Percentiles rank a stretch among this genome's conserved stretches.
These are phyloP conservation scores for Cydia strobilella DNA, from an alignment of 1,140 invertebrate species.

Conservation along the genomic window DNA sequence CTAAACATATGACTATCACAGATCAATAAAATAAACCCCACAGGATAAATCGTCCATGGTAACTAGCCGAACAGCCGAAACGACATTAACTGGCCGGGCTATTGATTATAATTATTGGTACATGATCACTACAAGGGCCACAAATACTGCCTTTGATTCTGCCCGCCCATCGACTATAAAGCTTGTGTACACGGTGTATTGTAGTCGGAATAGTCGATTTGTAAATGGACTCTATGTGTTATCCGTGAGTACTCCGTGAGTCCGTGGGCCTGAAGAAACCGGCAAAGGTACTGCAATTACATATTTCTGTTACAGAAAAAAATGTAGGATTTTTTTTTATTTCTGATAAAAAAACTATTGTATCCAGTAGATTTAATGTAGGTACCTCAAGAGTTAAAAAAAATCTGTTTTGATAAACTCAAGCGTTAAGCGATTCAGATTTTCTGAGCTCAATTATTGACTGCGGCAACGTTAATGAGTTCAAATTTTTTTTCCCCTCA, in stretches of 20 bases:
- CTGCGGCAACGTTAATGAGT: too few relatives aligned
- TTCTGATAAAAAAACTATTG: too few relatives aligned
- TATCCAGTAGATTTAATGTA: too few relatives aligned
- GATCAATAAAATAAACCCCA: constrained; percentile 6
- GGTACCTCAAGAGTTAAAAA: too few relatives aligned
- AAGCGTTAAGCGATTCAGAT: too few relatives aligned
- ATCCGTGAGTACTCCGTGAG: too few relatives aligned
- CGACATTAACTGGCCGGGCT: not conserved
- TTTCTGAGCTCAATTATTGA: too few relatives aligned
- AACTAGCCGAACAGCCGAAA: not conserved
- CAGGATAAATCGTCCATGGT: not conserved
- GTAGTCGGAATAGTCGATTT: not conserved
- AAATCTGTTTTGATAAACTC: too few relatives aligned
- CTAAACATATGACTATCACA: not conserved
- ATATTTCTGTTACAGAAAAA: too few relatives aligned
- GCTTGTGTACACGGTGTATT: not conserved
- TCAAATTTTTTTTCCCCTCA: too few relatives aligned
- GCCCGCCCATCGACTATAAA: not conserved
- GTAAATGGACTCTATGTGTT: not conserved
- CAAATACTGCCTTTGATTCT: constrained; percentile 26
- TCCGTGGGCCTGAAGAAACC: not conserved
- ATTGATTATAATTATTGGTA: constrained; percentile 29
- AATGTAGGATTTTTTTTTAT: too few relatives aligned
- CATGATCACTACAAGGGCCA: constrained; percentile 18
- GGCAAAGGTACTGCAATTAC: not conserved